These are phyloP conservation scores for Apodemus sylvaticus DNA, from an alignment of 2,113 vertebrate species.

Conservation along the genomic window DNA sequence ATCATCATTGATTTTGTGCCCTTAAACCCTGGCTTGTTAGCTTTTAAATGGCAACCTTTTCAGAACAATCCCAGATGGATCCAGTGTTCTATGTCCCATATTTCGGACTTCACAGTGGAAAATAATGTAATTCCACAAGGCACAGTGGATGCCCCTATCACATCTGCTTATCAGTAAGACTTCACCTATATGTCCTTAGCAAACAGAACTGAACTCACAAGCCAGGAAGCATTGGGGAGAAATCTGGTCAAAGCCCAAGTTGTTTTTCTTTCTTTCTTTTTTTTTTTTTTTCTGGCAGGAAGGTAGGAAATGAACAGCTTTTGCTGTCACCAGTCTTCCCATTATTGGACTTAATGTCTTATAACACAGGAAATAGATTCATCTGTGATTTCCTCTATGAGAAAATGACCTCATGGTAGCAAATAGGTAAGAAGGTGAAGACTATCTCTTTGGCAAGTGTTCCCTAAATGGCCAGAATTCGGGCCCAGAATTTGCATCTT, in stretches of 20 bases:
- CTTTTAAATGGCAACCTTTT: background rate
- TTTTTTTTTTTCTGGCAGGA: background rate
- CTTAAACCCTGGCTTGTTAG: background rate
- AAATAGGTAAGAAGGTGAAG: slow-evolving; percentile 24
- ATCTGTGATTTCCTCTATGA: slow-evolving; percentile 57
- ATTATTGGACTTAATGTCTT: slow-evolving; percentile 20
- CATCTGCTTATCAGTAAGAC: background rate
- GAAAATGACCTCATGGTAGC: background rate
- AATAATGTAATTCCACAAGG: background rate
- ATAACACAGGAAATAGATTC: slow-evolving; percentile 56
- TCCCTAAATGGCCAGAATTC: slow-evolving; percentile 22
- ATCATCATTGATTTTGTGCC: background rate
- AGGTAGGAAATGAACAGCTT: background rate
- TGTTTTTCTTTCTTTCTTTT: too few species aligned
- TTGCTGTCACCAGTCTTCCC: background rate
- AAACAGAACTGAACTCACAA: background rate
- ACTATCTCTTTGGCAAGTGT: slow-evolving; percentile 22
- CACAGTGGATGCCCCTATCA: background rate
- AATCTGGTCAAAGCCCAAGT: background rate
- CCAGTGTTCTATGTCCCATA: background rate
- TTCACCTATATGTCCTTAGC: background rate
- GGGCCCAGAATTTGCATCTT: background rate
- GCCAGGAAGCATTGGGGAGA: background rate
- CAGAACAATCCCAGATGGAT: background rate
- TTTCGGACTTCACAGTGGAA: background rate